phyloP scores from a whole-genome alignment of 2,113 vertebrate species.

The Microtus pennsylvanicus region DNA sequence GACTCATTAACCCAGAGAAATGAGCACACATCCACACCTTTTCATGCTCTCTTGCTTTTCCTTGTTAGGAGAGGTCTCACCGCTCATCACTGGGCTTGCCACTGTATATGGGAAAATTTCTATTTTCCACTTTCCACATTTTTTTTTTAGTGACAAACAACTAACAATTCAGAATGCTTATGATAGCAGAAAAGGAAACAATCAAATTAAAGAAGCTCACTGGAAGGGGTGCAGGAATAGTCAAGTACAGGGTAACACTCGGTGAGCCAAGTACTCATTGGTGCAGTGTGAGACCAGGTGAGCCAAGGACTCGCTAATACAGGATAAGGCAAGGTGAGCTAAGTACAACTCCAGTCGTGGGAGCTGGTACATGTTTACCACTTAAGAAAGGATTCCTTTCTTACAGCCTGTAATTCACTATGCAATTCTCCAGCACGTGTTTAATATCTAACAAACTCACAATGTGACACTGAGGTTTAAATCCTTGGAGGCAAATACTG shows the following conservation, averaged over 20 bases:
- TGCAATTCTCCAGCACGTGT: rapidly evolving
- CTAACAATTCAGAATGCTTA: neutral
- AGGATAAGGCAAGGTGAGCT: neutral
- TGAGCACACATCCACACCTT: neutral
- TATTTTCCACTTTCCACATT: neutral
- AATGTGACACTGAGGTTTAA: rapidly evolving
- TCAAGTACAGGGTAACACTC: neutral
- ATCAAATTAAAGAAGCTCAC: neutral
- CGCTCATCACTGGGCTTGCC: neutral
- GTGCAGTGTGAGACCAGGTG: neutral
- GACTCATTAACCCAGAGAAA: neutral
- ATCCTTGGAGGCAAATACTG: neutral
- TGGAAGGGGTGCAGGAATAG: neutral
- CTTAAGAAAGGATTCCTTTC: neutral
- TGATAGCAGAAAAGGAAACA: neutral
- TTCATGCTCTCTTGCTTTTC: neutral
- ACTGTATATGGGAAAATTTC: neutral
- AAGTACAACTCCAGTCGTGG: neutral
- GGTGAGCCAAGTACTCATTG: neutral
- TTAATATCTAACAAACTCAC: neutral
- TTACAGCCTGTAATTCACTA: neutral
- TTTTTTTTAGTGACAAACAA: neutral
- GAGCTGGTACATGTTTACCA: neutral
- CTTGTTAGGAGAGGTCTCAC: neutral
- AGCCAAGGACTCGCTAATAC: neutral